A percentile compares a stretch with the other conserved stretches of the same genome.
Conservation (phyloP, 1,140 invertebrate species). For the Amyelois transitella region DNA sequence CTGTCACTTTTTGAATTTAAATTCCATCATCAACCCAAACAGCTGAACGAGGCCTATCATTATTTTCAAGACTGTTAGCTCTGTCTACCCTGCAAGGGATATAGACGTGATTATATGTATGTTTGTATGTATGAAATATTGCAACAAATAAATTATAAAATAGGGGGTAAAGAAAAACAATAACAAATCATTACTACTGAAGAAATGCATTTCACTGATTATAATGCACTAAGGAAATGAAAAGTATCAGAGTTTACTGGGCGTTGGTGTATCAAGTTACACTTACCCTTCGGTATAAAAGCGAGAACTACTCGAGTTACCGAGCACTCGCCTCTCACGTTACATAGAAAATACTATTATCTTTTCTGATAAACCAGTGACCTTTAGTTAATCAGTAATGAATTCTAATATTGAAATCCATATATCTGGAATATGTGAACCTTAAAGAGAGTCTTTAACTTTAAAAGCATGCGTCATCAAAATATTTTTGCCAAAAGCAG, state of each 20-base stretch:
- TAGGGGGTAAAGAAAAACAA: not conserved
- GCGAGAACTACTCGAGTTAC: slow-evolving; percentile 50
- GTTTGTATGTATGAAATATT: too few relatives aligned
- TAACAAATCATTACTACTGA: slow-evolving; percentile 2
- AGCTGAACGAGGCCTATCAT: too few relatives aligned
- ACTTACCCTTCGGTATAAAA: slow-evolving; percentile 65
- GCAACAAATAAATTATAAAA: too few relatives aligned
- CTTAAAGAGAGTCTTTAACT: too few relatives aligned
- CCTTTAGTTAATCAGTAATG: not conserved
- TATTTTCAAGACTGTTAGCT: too few relatives aligned
- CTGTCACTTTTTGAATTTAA: too few relatives aligned
- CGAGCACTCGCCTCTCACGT: slow-evolving; percentile 38
- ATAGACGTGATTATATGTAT: too few relatives aligned
- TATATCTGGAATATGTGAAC: too few relatives aligned
- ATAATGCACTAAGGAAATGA: slow-evolving; percentile 65
- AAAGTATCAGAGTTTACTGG: slow-evolving; percentile 34
- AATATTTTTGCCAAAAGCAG: too few relatives aligned
- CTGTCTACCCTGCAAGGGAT: too few relatives aligned
- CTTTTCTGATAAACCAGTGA: not conserved
- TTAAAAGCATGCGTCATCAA: too few relatives aligned
- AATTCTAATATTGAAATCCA: not conserved
- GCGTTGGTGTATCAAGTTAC: slow-evolving; percentile 55
- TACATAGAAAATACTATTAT: slow-evolving; percentile 21
- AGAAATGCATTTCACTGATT: slow-evolving; percentile 35
- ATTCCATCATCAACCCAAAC: too few relatives aligned